Conservation (phyloP, 2,113 vertebrate genomes). For the Anoura caudifer region DNA sequence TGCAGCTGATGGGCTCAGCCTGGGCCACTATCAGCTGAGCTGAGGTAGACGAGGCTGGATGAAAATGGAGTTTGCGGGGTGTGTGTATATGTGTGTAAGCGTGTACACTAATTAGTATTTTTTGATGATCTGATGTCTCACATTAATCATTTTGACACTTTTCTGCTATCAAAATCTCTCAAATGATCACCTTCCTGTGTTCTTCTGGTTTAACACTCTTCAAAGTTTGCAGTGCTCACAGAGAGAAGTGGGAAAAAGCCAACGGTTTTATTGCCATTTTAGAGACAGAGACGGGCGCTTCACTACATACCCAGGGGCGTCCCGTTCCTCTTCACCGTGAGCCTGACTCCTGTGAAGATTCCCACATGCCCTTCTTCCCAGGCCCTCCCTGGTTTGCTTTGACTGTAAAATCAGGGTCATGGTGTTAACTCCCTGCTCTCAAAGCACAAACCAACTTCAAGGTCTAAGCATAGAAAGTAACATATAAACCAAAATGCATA, state of each 20-base stretch:
- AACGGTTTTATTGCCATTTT: not conserved
- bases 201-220: not conserved
- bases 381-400: slow-evolving; percentile 56
- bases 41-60: not conserved
- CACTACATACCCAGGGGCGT: not conserved
- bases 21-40: not conserved
- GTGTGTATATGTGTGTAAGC: not conserved
- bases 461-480: slow-evolving; percentile 34
- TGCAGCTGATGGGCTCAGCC: not conserved
- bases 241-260: not conserved
- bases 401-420: slow-evolving; percentile 55
- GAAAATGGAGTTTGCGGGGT: not conserved
- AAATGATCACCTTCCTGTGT: not conserved
- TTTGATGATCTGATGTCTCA: not conserved
- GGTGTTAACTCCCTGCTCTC: slow-evolving; percentile 49
- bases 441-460: slow-evolving; percentile 48
- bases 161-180: not conserved
- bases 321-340: slow-evolving; percentile 19
- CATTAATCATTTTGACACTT: not conserved
- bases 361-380: slow-evolving; percentile 17
- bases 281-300: not conserved
- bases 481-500: not conserved
- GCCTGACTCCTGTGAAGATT: not conserved
- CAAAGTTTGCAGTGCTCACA: not conserved
- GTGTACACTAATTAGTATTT: not conserved